Percentiles rank a stretch among this genome's conserved stretches.
Conservation (phyloP, 2,113 vertebrate genomes). For the Eretmochelys imbricata region DNA sequence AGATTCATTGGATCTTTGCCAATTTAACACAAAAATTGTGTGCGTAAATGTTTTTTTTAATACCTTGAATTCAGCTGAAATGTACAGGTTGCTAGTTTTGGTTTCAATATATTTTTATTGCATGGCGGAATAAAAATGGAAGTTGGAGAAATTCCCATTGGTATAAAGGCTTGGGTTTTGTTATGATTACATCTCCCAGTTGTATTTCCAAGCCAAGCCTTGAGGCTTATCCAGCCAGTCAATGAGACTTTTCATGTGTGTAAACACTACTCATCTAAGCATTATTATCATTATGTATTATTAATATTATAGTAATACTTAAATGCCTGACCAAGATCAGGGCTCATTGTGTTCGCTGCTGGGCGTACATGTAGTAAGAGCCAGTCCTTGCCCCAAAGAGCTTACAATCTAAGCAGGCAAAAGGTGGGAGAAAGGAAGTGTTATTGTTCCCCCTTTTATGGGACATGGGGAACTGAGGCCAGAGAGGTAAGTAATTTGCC, state of each 20-base stretch:
- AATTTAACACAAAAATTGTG: constrained; percentile 11
- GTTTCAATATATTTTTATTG: constrained; percentile 13
- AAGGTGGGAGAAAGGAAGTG: neutral
- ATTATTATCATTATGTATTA: neutral
- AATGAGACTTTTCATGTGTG: constrained; percentile 30
- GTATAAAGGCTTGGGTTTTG: constrained; percentile 18
- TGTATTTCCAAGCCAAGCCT: neutral
- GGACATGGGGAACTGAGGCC: neutral
- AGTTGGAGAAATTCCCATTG: neutral
- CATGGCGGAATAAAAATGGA: constrained; percentile 5
- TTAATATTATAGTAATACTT: neutral
- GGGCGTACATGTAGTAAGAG: neutral
- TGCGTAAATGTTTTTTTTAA: neutral
- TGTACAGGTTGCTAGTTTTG: neutral
- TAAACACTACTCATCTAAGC: constrained; percentile 32
- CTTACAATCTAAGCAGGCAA: neutral
- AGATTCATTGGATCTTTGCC: constrained; percentile 49
- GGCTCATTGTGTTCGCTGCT: neutral
- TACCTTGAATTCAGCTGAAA: neutral
- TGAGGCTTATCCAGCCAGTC: constrained; percentile 20
- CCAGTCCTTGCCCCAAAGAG: neutral
- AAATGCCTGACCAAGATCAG: neutral
- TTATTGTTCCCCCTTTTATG: neutral
- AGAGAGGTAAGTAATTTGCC: neutral
- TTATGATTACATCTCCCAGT: constrained; percentile 37